Evolutionary conservation across 2,888 invertebrate genomes (phyloP), one percentile per base, ranked within the genome.

Genomic region (Sarcophaga rosellei): DNA sequence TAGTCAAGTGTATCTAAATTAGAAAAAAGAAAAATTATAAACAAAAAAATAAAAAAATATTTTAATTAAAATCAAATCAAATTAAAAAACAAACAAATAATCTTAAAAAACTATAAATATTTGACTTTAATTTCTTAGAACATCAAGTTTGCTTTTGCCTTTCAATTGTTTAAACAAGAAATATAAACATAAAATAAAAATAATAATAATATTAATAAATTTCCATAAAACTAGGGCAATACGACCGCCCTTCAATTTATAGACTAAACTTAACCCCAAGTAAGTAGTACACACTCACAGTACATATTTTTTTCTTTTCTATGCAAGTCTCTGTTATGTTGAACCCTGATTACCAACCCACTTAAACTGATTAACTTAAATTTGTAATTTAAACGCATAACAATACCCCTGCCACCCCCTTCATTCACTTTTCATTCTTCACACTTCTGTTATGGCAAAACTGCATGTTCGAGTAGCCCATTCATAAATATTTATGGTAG

Each of bases 1-100:
- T 90, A 92, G 82, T 92, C 92, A 88, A 93, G 92, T 21, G 90
- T 89, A 88, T 93, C 93, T 93, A 88, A 68, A 81, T 47, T 20
- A 78, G 80, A 80, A 23, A 79, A 74, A 77, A 53, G 21, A 68
- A 81, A 68, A 81, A 53, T 59, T 61, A 69, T 72, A 23, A 57
- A 72, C 76, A 45, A 45, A 44, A 70, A 65, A 59, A 69, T 1
- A 66, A 70, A 59, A 57, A 1, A 66, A 72, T 79, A 72, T 76
- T 47, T 75, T 65, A 73, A 65, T 23, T 15, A 23, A 44, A 79
- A 62, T 66, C 3, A 76, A 76, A 74, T 75, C n/a, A 63, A 79
- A 80, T 68, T 21, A 77, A 83, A n/a, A 66, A 66, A 65, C 4
- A 72, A 25, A 61, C 62, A 72, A 25, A 15, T 25, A 75, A 53